These are phyloP conservation scores for Chromobotia macracanthus DNA, from an alignment of 2,797 vertebrate genomes.

Conservation along the genomic window DNA sequence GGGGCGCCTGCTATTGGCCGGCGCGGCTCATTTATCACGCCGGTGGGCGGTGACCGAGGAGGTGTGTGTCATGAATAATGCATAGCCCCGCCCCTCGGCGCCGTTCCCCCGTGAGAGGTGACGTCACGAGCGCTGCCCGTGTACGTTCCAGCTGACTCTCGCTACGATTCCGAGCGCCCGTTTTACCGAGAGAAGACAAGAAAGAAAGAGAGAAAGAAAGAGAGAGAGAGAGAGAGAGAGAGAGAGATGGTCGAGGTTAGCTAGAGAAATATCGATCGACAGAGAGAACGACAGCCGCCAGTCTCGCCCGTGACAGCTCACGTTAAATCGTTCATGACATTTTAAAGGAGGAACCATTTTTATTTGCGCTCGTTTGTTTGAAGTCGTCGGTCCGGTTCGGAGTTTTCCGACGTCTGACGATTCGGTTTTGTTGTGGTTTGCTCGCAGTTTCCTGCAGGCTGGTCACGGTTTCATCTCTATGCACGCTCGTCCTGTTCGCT, in stretches of 20 bases:
- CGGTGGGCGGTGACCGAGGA: slow-evolving; percentile 43
- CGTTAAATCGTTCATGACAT: slow-evolving; percentile 68
- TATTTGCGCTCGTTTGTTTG: not conserved
- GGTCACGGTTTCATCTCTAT: slow-evolving; percentile 42
- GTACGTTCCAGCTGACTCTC: slow-evolving; percentile 84
- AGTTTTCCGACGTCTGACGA: slow-evolving; percentile 1
- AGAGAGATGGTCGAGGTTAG: slow-evolving; percentile 54
- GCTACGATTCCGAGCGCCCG: slow-evolving; percentile 56
- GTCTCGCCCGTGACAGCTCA: slow-evolving; percentile 65
- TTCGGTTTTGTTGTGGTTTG: slow-evolving; percentile 41
- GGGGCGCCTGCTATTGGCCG: slow-evolving; percentile 18
- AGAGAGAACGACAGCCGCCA: slow-evolving; percentile 66
- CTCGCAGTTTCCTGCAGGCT: slow-evolving; percentile 59
- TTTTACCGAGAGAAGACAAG: slow-evolving; percentile 28
- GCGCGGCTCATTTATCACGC: slow-evolving; percentile 38
- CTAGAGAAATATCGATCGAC: slow-evolving; percentile 60
- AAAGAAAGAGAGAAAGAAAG: slow-evolving; percentile 30
- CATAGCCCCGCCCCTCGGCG: slow-evolving; percentile 68
- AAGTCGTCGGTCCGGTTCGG: slow-evolving; percentile 4
- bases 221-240: slow-evolving; percentile 42
- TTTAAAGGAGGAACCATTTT: slow-evolving; percentile 26
- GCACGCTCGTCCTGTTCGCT: slow-evolving; percentile 60
- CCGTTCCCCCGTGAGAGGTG: slow-evolving; percentile 78
- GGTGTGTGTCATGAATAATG: slow-evolving; percentile 67
- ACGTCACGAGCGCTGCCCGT: slow-evolving; percentile 81